Evolutionary conservation across 2,797 vertebrate genomes (phyloP).

Genomic region (Gallinago solitaria): DNA sequence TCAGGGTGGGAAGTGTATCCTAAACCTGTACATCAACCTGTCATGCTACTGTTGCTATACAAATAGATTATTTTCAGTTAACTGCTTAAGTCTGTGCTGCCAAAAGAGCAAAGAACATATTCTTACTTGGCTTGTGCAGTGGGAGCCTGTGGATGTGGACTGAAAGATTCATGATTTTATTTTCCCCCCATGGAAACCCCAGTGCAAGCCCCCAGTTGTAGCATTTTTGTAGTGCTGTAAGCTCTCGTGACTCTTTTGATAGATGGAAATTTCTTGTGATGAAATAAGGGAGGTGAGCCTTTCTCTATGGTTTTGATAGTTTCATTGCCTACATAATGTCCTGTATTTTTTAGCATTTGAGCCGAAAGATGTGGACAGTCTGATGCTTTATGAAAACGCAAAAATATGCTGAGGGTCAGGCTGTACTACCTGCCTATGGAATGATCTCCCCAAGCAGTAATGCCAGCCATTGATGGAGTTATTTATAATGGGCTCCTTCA

Average conservation of each 20-base stretch:
- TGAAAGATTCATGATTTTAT: neutral
- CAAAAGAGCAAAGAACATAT: neutral
- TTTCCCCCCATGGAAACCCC: neutral
- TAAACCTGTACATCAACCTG: neutral
- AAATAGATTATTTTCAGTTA: neutral
- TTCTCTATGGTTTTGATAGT: neutral
- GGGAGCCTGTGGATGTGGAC: neutral
- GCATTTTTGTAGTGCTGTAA: neutral
- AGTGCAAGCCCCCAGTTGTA: neutral
- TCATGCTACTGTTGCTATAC: neutral
- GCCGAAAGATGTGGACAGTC: neutral
- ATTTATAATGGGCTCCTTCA: neutral
- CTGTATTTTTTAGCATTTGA: neutral
- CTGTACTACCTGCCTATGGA: neutral
- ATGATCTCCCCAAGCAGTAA: neutral
- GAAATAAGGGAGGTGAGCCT: neutral
- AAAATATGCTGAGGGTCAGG: neutral
- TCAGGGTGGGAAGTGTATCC: neutral
- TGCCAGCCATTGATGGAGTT: neutral
- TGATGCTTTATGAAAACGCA: neutral
- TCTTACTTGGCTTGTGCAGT: neutral
- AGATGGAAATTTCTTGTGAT: neutral
- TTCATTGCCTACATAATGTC: neutral
- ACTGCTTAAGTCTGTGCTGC: neutral
- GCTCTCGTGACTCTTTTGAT: fast-evolving